These are phyloP conservation scores for Ornithoptera alexandrae DNA, from an alignment of 2,888 invertebrate genomes.

Conservation along the genomic window DNA sequence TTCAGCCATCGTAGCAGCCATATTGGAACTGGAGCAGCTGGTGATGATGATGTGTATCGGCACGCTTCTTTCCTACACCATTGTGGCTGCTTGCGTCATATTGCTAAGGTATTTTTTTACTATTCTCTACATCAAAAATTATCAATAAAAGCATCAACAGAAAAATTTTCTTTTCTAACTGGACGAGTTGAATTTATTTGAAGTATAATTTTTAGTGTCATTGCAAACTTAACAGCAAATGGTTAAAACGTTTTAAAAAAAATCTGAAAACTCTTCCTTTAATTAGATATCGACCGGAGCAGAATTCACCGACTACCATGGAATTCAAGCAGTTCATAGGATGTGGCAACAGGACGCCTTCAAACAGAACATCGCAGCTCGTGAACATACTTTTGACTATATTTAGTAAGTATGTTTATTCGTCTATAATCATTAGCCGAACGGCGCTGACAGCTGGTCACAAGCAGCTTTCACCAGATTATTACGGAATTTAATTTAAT, in stretches of 20 bases:
- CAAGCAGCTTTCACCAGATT: no score
- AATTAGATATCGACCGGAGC: conserved; percentile 54
- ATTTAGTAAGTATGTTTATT: conserved; percentile 49
- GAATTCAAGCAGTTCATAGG: conserved; percentile 50
- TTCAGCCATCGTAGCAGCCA: conserved; percentile 85
- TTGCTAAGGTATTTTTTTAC: conserved; percentile 80
- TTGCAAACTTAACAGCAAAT: no score
- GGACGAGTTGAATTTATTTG: no score
- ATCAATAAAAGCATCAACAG: no score
- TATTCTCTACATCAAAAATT: background rate
- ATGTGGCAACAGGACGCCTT: conserved; percentile 45
- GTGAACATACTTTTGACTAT: conserved; percentile 46
- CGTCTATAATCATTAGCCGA: no score
- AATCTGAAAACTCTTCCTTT: conserved; percentile 18
- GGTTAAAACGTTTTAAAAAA: no score
- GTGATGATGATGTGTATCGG: conserved; percentile 94
- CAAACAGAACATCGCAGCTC: conserved; percentile 44
- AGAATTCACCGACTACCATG: conserved; percentile 36
- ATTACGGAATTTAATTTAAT: no score
- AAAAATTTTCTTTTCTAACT: no score
- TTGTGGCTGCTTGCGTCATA: conserved; percentile 91
- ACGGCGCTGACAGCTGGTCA: no score
- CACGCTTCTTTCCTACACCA: conserved; percentile 90
- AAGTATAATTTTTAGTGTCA: no score
- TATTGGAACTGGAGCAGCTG: conserved; percentile 88